Conservation (phyloP, 1,140 invertebrate species). For the Pseudoatta argentina region DNA sequence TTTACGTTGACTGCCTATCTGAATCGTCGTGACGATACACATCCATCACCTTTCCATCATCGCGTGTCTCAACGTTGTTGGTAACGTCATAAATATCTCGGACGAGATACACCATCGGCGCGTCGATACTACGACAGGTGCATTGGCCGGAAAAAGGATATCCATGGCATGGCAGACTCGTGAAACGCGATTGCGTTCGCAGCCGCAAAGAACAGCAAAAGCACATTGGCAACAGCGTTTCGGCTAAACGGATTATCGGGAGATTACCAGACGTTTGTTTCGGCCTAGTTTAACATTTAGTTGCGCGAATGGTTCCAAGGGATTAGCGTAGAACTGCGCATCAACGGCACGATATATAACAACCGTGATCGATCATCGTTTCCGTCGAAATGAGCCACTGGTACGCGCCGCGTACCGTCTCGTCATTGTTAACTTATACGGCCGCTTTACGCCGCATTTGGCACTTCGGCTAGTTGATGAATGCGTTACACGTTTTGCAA, state of each 20-base stretch:
- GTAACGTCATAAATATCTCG: slow-evolving; percentile 42
- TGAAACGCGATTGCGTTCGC: slow-evolving; percentile 2
- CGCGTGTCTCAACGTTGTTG: slow-evolving; percentile 24
- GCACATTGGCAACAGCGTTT: background rate
- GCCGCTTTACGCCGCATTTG: slow-evolving; percentile 55
- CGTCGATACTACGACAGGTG: slow-evolving; percentile 1
- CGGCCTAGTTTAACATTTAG: slow-evolving; percentile 30
- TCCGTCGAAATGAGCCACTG: slow-evolving; percentile 50
- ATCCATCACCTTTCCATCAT: slow-evolving; percentile 51
- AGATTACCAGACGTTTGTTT: slow-evolving; percentile 34
- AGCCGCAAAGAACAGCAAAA: background rate
- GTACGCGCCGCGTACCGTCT: background rate
- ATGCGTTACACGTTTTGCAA: slow-evolving; percentile 49
- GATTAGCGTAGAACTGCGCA: background rate
- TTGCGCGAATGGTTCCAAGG: slow-evolving; percentile 20
- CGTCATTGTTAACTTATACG: slow-evolving; percentile 50
- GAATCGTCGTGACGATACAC: slow-evolving; percentile 23
- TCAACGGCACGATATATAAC: background rate
- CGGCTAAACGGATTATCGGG: slow-evolving; percentile 44
- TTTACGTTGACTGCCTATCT: background rate
- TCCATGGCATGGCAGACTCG: background rate
- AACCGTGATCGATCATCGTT: slow-evolving; percentile 68
- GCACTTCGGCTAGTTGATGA: slow-evolving; percentile 55
- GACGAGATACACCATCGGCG: background rate
- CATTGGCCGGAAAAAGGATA: slow-evolving; percentile 12